Evolutionary conservation across 30 jellyfish, hydroid and myxozoan species (phyloP).

Genomic region (Mastigias papua): DNA sequence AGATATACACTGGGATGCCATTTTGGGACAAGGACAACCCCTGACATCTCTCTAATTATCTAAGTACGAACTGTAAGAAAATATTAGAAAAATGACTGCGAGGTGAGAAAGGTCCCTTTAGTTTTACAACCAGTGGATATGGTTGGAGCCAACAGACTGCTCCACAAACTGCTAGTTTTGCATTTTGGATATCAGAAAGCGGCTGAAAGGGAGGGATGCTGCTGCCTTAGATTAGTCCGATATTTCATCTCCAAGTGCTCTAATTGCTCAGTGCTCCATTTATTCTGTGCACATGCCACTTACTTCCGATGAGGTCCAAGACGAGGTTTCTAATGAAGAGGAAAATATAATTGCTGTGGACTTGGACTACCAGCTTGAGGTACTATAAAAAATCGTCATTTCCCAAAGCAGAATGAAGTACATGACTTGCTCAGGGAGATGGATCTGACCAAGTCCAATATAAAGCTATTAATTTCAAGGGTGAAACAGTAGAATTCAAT

Average conservation of each 20-base stretch:
- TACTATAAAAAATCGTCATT: neutral
- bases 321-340: neutral
- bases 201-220: neutral
- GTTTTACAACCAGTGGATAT: neutral
- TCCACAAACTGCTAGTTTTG: slow-evolving; percentile 1
- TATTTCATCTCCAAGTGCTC: neutral
- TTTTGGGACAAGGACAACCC: slow-evolving; percentile 15
- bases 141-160: slow-evolving; percentile 6
- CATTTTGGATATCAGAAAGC: neutral
- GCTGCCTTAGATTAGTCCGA: neutral
- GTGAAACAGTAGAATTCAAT: neutral
- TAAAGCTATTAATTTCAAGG: slow-evolving; percentile 3
- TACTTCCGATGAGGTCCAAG: neutral
- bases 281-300: neutral
- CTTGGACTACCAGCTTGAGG: neutral
- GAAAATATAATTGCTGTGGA: neutral
- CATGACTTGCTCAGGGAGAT: neutral
- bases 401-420: neutral
- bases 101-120: neutral
- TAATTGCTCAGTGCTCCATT: neutral
- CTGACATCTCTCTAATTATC: neutral
- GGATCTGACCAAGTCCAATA: slow-evolving; percentile 7
- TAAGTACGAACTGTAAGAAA: slow-evolving; percentile 1
- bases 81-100: neutral
- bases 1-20: slow-evolving; percentile 10